Conservation (phyloP, 2,888 invertebrate species). For the Isotomurus palustris region DNA sequence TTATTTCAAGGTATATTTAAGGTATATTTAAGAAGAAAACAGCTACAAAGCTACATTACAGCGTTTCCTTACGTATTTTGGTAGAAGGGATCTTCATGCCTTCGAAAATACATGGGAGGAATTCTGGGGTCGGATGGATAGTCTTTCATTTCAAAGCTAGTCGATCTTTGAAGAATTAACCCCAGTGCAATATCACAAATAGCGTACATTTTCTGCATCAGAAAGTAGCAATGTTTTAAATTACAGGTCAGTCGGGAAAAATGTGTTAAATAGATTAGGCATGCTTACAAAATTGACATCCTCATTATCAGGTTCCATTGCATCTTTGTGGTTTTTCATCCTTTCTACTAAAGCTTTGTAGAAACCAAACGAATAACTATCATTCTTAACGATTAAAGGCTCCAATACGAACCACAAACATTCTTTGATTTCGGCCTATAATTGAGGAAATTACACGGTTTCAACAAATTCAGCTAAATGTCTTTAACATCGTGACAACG, state of each 20-base stretch:
- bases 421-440: conserved; percentile 54
- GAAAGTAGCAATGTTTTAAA: not conserved
- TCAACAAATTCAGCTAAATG: not conserved
- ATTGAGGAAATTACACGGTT: conserved; percentile 13
- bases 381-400: conserved; percentile 86
- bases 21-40: not conserved
- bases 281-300: conserved; percentile 70
- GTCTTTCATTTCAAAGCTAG: conserved; percentile 83
- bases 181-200: conserved; percentile 92
- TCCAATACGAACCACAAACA: conserved; percentile 93
- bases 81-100: conserved; percentile 59
- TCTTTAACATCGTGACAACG: no score
- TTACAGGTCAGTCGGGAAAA: no score
- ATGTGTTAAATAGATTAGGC: not conserved
- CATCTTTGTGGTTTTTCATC: conserved; percentile 92
- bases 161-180: conserved; percentile 78
- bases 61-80: conserved; percentile 61
- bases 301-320: conserved; percentile 76
- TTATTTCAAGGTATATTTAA: not conserved
- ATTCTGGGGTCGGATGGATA: conserved; percentile 79
- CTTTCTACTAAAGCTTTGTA: conserved; percentile 88
- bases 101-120: conserved; percentile 84
- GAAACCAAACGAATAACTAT: conserved; percentile 91
- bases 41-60: not conserved
- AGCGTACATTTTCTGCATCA: conserved; percentile 85